A percentile compares a stretch with the other conserved stretches of the same genome.
phyloP scores from a whole-genome alignment of 2,113 vertebrate genomes.

The Eulemur macaco region DNA sequence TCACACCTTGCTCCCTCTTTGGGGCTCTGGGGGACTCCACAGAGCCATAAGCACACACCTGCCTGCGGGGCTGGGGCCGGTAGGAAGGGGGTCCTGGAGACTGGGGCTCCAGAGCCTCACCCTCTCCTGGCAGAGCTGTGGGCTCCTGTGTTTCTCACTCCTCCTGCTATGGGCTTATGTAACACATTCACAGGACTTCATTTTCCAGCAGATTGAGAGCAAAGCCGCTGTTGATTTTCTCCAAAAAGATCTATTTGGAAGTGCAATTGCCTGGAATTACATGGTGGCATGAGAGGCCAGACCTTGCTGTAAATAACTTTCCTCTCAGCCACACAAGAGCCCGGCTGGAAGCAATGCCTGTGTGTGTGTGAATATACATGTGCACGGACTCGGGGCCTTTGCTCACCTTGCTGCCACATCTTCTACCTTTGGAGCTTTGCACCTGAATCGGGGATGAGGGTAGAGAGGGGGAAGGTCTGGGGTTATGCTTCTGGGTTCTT shows the following conservation, averaged over 20 bases:
- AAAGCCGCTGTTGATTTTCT: slow-evolving; percentile 84
- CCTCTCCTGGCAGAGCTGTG: background rate
- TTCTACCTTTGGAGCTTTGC: background rate
- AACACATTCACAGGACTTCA: slow-evolving; percentile 82
- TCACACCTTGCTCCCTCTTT: background rate
- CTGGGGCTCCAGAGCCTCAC: background rate
- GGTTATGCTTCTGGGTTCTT: background rate
- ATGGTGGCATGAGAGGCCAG: slow-evolving; percentile 82
- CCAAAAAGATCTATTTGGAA: slow-evolving; percentile 85
- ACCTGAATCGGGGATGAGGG: background rate
- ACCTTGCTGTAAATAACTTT: slow-evolving; percentile 86
- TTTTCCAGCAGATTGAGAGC: slow-evolving; percentile 87
- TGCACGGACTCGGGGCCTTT: background rate
- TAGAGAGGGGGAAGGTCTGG: background rate
- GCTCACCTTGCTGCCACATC: slow-evolving; percentile 34
- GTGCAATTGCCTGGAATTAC: slow-evolving; percentile 88
- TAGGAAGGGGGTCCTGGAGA: background rate
- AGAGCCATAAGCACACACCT: background rate
- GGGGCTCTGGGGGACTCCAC: fast-evolving
- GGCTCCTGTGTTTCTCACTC: background rate
- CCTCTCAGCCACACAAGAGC: slow-evolving; percentile 67
- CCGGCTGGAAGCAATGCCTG: slow-evolving; percentile 31
- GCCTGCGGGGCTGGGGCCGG: background rate
- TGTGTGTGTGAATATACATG: background rate
- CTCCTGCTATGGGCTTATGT: slow-evolving; percentile 70